Evolutionary conservation across 1,140 invertebrate species (phyloP).

Genomic region (Drosophila fuyamai): DNA sequence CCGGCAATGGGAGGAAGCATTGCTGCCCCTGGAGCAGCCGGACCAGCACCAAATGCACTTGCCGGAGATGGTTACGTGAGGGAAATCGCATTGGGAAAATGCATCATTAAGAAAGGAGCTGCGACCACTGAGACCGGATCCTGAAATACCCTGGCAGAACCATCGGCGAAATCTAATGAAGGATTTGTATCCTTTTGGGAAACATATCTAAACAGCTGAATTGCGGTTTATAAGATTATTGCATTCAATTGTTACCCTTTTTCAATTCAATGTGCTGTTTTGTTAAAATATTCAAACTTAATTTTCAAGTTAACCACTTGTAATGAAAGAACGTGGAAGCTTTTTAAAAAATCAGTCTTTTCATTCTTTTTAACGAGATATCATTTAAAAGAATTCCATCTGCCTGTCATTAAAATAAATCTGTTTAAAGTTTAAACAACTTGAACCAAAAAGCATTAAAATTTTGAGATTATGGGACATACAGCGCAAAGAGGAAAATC

Average conservation of each 20-base stretch:
- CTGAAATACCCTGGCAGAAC: constrained; percentile 9
- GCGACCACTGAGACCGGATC: not conserved
- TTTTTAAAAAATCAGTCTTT: too few relatives aligned
- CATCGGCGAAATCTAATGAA: not conserved
- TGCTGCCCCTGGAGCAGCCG: constrained; percentile 14
- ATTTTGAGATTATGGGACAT: constrained; percentile 1
- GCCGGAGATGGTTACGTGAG: constrained; percentile 44
- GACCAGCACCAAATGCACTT: constrained; percentile 1
- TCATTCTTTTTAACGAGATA: not conserved
- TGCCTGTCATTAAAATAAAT: constrained; percentile 8
- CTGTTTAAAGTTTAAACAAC: not conserved
- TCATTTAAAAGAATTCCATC: not conserved
- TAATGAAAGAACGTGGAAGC: too few relatives aligned
- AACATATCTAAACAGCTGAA: too few relatives aligned
- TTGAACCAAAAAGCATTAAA: not conserved
- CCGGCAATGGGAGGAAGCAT: constrained; percentile 12
- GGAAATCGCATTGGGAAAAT: constrained; percentile 33
- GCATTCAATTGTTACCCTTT: too few relatives aligned
- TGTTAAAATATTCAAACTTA: too few relatives aligned
- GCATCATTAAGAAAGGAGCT: constrained; percentile 28
- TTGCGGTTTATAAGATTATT: too few relatives aligned
- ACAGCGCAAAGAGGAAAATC: not conserved
- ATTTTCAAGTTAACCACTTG: too few relatives aligned
- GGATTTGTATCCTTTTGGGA: too few relatives aligned
- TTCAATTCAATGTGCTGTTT: too few relatives aligned